A percentile compares a stretch with the other conserved stretches of the same genome.
phyloP scores from a whole-genome alignment of 2,888 invertebrate species.

The Ametastegia equiseti region DNA sequence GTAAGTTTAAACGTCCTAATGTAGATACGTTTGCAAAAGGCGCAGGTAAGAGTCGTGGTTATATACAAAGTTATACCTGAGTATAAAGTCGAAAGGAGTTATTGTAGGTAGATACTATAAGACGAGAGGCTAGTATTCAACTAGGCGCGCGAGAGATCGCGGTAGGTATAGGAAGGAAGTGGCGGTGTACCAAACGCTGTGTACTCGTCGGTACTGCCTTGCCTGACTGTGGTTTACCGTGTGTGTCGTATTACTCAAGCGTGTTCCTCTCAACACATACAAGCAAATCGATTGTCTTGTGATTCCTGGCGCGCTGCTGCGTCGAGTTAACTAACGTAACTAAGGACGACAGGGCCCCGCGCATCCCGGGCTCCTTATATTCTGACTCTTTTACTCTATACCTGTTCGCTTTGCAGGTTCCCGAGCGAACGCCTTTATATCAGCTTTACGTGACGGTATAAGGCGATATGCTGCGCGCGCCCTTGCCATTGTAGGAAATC shows the following conservation, averaged over 20 bases:
- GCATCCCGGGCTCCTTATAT: neutral
- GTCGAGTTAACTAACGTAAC: slow-evolving; percentile 36
- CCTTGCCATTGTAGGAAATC: too few relatives aligned
- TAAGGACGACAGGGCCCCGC: neutral
- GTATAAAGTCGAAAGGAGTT: too few relatives aligned
- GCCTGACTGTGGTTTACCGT: slow-evolving; percentile 31
- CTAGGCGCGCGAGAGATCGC: slow-evolving; percentile 39
- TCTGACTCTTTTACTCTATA: too few relatives aligned
- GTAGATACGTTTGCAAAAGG: too few relatives aligned
- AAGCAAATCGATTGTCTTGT: slow-evolving; percentile 45
- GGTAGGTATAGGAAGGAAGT: slow-evolving; percentile 38
- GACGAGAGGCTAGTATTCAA: too few relatives aligned
- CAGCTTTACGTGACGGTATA: too few relatives aligned
- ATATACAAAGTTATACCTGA: too few relatives aligned
- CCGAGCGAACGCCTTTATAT: too few relatives aligned
- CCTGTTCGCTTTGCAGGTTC: too few relatives aligned
- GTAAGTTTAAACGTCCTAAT: too few relatives aligned
- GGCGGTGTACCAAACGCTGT: slow-evolving; percentile 28
- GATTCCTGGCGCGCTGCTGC: slow-evolving; percentile 32
- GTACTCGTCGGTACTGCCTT: slow-evolving; percentile 42
- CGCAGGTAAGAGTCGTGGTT: too few relatives aligned
- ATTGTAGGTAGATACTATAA: neutral
- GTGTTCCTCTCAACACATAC: slow-evolving; percentile 44
- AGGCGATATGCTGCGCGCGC: too few relatives aligned
- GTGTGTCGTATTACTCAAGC: slow-evolving; percentile 24